phyloP scores from a whole-genome alignment of 2,797 vertebrate genomes.

The Perdix hodgsoniae region DNA sequence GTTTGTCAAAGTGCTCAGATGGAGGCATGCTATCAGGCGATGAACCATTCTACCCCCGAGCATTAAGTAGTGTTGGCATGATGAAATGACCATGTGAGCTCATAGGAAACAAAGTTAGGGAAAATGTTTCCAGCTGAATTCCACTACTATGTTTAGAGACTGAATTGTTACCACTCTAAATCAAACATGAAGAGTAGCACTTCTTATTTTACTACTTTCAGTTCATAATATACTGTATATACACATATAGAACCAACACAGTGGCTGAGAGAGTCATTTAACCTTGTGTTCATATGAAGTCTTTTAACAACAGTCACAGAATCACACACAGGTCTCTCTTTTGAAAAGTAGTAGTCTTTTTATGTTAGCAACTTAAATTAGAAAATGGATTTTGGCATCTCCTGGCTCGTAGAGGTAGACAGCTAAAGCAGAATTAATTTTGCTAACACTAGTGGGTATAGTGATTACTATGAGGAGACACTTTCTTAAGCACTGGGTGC shows the following conservation, averaged over 20 bases:
- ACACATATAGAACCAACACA: not conserved
- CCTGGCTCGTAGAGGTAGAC: slow-evolving; percentile 72
- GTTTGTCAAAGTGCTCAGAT: not conserved
- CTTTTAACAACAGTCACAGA: not conserved
- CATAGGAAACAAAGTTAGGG: not conserved
- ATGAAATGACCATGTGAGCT: not conserved
- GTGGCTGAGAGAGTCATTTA: not conserved
- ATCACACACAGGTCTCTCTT: not conserved
- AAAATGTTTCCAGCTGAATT: slow-evolving; percentile 16
- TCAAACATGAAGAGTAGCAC: not conserved
- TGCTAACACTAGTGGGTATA: not conserved
- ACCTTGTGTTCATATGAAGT: not conserved
- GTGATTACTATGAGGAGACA: not conserved
- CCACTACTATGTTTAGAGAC: not conserved
- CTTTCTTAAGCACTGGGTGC: too few species aligned
- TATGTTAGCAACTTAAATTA: not conserved
- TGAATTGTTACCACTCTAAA: not conserved
- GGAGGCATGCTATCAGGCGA: not conserved
- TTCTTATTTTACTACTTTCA: slow-evolving; percentile 14
- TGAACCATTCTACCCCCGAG: slow-evolving; percentile 6
- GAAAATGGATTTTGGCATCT: not conserved
- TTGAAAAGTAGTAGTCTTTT: not conserved
- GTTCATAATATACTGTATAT: not conserved
- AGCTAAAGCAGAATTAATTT: slow-evolving; percentile 51
- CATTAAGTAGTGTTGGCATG: not conserved